Conservation (phyloP, 2,113 vertebrate genomes). For the Puffinus mauretanicus region DNA sequence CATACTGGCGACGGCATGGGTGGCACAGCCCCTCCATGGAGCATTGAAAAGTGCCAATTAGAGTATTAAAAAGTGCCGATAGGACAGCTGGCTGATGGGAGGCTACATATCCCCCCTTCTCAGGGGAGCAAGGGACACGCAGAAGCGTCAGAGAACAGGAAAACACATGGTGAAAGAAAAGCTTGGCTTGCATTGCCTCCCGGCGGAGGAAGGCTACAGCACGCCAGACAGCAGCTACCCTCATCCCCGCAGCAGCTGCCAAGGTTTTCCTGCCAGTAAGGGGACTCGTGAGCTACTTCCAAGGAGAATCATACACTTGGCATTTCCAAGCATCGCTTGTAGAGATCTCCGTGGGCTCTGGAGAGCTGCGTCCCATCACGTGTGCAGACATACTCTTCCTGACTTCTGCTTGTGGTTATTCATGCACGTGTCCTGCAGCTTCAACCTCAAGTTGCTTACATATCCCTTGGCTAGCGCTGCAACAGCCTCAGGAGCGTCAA, state of each 20-base stretch:
- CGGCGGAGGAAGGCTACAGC: neutral
- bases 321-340: neutral
- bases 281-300: neutral
- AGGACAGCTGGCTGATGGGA: neutral
- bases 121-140: neutral
- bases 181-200: neutral
- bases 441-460: neutral
- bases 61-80: neutral
- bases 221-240: neutral
- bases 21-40: too few species aligned
- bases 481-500: neutral
- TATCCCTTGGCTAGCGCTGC: neutral
- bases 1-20: accelerated
- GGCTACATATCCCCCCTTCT: neutral
- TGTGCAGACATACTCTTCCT: accelerated
- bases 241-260: neutral
- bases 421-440: neutral
- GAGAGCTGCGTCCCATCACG: neutral
- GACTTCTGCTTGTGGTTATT: neutral
- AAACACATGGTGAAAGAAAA: neutral
- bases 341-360: neutral
- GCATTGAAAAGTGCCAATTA: neutral
- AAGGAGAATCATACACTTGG: neutral
- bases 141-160: neutral
- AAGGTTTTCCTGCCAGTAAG: neutral